A percentile compares a stretch with the other conserved stretches of the same genome.
phyloP scores from a whole-genome alignment of 1,140 invertebrate species.

The Scylla paramamosain region DNA sequence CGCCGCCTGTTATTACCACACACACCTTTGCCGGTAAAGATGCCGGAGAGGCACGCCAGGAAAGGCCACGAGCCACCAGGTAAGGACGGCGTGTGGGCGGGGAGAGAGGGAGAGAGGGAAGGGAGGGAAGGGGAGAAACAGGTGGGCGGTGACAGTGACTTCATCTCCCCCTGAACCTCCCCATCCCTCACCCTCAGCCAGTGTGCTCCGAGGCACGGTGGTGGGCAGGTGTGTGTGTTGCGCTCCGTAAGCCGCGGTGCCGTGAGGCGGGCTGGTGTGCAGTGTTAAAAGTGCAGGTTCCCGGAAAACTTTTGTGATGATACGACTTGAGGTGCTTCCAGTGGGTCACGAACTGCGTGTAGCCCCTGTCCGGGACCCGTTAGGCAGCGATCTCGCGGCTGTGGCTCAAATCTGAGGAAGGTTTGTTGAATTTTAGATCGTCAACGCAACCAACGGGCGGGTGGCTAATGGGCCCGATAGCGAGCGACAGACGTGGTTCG shows the following conservation, averaged over 20 bases:
- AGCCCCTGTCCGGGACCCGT: no score
- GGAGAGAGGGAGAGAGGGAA: not conserved
- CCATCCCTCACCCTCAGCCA: not conserved
- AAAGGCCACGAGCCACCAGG: not conserved
- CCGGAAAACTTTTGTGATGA: not conserved
- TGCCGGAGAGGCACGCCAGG: not conserved
- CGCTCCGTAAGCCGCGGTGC: not conserved
- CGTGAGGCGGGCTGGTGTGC: not conserved
- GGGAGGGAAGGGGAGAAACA: not conserved
- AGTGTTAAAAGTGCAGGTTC: not conserved
- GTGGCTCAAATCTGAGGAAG: no score
- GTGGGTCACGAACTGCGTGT: not conserved
- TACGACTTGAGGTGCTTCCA: not conserved
- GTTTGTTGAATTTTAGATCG: no score
- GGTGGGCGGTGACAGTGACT: not conserved
- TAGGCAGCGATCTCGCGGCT: no score
- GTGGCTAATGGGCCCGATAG: no score
- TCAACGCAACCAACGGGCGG: no score
- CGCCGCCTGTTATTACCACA: not conserved
- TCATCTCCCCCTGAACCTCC: not conserved
- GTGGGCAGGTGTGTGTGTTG: not conserved
- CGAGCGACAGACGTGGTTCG: no score
- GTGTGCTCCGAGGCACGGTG: slow-evolving; percentile 8
- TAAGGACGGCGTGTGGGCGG: not conserved
- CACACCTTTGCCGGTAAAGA: slow-evolving; percentile 11